Evolutionary conservation across 2,888 invertebrate genomes (phyloP).

Genomic region (Onthophagus sagittarius): DNA sequence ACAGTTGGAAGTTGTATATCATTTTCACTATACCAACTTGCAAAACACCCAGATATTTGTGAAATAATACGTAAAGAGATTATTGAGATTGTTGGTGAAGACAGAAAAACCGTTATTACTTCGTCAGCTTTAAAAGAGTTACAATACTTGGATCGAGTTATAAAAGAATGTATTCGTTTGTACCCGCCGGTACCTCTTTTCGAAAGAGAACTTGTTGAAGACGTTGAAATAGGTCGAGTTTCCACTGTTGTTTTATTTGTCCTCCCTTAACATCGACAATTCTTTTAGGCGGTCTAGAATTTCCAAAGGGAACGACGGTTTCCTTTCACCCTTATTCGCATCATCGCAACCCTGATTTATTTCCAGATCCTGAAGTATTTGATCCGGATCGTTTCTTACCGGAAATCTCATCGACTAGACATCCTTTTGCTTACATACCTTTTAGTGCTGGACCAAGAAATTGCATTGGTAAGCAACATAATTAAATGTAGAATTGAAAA

Average conservation of each 20-base stretch:
- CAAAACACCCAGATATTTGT: constrained; percentile 51
- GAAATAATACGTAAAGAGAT: constrained; percentile 38
- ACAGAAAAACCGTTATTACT: constrained; percentile 32
- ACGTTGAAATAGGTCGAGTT: constrained; percentile 32
- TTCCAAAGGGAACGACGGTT: constrained; percentile 22
- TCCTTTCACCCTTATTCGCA: constrained; percentile 22
- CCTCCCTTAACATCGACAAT: neutral
- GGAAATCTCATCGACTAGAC: constrained; percentile 16
- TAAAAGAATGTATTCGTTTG: constrained; percentile 55
- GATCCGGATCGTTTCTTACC: constrained; percentile 24
- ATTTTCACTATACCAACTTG: constrained; percentile 51
- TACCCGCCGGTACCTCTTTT: constrained; percentile 55
- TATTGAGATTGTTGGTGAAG: constrained; percentile 34
- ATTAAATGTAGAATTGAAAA: neutral
- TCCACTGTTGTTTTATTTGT: neutral
- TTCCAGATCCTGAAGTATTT: constrained; percentile 22
- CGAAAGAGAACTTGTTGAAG: constrained; percentile 48
- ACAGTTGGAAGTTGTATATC: constrained; percentile 55
- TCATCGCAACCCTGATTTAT: constrained; percentile 20
- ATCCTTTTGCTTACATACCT: constrained; percentile 22
- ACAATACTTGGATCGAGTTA: constrained; percentile 55
- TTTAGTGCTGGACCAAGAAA: constrained; percentile 25
- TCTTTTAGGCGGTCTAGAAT: constrained; percentile 20
- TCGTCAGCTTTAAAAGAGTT: constrained; percentile 44
- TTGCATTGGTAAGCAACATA: constrained; percentile 20